Base-by-base conservation (phyloP, 2,797 vertebrate species). In the Poeciliopsis gracilis region DNA sequence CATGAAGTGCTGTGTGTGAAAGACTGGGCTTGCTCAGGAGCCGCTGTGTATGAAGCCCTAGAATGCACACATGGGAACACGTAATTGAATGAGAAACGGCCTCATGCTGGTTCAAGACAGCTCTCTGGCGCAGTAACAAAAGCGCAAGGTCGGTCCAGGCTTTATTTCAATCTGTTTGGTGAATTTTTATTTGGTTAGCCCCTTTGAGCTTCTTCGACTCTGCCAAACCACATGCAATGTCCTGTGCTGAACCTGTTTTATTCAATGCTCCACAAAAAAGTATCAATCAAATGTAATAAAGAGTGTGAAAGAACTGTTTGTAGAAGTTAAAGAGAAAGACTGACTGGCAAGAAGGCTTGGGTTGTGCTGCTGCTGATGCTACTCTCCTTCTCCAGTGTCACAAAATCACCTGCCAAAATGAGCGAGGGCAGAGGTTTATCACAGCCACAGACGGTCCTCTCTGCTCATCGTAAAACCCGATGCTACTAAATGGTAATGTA, bases 31-130 rank as follows among this genome's bases (percentile, higher is more conserved):
- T 83, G 89, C 90, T 94, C 91, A 86, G 90, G 91, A 89, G 91
- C 86, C 75, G 86, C 88, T 84, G 85, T 77, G 89, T 88, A 89
- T 89, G 81, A 91, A 92, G 87, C 76, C 82, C 91, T 95, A 94
- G 94, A 95, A 87, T 73, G 80, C 86, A 90, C 86, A 88, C 89
- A 93, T 38, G 92, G 94, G 94, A 95, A 95, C 92, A 94, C 78
- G 82, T 91, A 95, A 95, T 90, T 93, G 90, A 93, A 95, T 95
- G 93, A 95, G 89, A 91, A 93, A 95, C 84, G 74, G 91, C 88
- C 91, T 93, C 90, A 89, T 71, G 79, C 87, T 87, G 75, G 86
- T 88, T 89, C 46, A 5, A 86, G 95, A 94, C 93, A 92, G 74
- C 84, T 95, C 89, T 92, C 87, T 96, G 95, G 95, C 94, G 76